These are phyloP conservation scores for Mesochorus sp. DNA, from an alignment of 2,888 invertebrate genomes.

Conservation along the genomic window DNA sequence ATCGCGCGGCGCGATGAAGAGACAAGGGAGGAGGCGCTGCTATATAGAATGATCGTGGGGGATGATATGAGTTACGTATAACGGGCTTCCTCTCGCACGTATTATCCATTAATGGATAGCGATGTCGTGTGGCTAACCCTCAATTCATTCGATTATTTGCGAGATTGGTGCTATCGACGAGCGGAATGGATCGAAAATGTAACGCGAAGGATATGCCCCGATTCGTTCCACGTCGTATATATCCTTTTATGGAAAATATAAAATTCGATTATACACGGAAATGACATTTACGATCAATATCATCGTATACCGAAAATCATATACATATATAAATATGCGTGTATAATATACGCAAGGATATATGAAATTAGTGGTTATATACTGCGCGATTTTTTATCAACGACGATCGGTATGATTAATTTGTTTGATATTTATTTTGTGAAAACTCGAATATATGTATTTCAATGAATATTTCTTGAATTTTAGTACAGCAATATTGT, in stretches of 20 bases:
- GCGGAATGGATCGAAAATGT: conserved; percentile 50
- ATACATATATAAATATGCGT: background rate
- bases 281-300: conserved; percentile 42
- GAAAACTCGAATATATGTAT: too few relatives aligned
- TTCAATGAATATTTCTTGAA: too few relatives aligned
- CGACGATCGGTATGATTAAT: too few relatives aligned
- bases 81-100: conserved; percentile 64
- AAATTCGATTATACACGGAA: conserved; percentile 55
- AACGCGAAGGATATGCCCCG: conserved; percentile 44
- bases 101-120: conserved; percentile 78
- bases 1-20: conserved; percentile 47
- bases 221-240: conserved; percentile 26
- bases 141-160: conserved; percentile 77
- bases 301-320: conserved; percentile 27
- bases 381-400: too few relatives aligned
- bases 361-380: too few relatives aligned
- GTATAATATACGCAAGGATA: too few relatives aligned
- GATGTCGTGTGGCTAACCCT: conserved; percentile 73
- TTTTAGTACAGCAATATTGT: too few relatives aligned
- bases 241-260: conserved; percentile 41
- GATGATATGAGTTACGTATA: conserved; percentile 61
- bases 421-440: too few relatives aligned
- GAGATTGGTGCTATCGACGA: conserved; percentile 68
- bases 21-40: conserved; percentile 35
- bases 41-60: background rate